Percentiles rank a stretch among this genome's conserved stretches.
Conservation (phyloP, 2,888 invertebrate genomes). For the Allolobophora icterica region DNA sequence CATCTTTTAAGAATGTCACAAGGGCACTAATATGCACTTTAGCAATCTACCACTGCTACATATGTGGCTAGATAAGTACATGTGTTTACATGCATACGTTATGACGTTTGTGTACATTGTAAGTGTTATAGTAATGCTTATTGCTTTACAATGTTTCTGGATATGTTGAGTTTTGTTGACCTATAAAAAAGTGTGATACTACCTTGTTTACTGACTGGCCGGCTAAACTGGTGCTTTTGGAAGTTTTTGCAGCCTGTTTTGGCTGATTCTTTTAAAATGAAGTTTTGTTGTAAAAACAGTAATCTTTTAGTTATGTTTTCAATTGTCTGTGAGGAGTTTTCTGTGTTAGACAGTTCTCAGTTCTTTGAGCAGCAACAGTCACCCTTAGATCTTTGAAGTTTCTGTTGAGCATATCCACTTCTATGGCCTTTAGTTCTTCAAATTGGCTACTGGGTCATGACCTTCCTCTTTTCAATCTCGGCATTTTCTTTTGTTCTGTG, state of each 20-base stretch:
- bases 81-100: not conserved
- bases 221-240: too few relatives aligned
- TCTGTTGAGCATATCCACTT: not conserved
- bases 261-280: not conserved
- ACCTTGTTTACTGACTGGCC: too few relatives aligned
- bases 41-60: too few relatives aligned
- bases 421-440: not conserved
- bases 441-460: not conserved
- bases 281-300: not conserved
- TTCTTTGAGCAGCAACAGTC: not conserved
- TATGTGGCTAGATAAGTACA: too few relatives aligned
- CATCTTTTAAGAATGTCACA: too few relatives aligned
- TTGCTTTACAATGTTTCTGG: too few relatives aligned
- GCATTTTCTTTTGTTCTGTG: not conserved
- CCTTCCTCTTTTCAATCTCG: not conserved
- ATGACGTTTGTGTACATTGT: not conserved
- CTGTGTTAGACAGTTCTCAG: not conserved
- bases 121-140: too few relatives aligned
- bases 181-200: too few relatives aligned
- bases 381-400: not conserved
- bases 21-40: too few relatives aligned
- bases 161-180: too few relatives aligned
- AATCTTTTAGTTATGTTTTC: not conserved
- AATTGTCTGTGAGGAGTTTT: not conserved
- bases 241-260: not conserved